Evolutionary conservation across 2,888 invertebrate species (phyloP).

Genomic region (Chouioia cunea): DNA sequence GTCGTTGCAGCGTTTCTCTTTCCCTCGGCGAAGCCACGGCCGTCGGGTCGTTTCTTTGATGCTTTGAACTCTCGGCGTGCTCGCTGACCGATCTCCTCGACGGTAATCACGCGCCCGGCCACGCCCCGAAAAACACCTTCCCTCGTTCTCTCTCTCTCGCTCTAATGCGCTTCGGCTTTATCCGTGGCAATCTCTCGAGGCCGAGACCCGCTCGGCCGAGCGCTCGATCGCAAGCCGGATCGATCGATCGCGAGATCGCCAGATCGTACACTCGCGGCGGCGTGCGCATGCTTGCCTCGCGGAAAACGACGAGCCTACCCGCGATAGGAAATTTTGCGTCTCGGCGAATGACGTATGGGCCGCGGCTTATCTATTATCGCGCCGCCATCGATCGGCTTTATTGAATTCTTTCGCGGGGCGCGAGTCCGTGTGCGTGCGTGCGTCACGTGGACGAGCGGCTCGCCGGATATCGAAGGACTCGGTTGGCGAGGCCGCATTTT

Average conservation of each 20-base stretch:
- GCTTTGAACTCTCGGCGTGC: conserved; percentile 69
- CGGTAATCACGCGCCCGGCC: conserved; percentile 67
- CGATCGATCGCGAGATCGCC: conserved; percentile 28
- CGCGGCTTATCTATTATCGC: conserved; percentile 37
- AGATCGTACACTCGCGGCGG: not conserved
- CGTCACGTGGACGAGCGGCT: not conserved
- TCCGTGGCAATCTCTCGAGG: conserved; percentile 41
- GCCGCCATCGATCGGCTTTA: conserved; percentile 40
- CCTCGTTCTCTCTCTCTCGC: conserved; percentile 45
- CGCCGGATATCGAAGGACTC: not conserved
- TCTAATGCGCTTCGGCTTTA: conserved; percentile 45
- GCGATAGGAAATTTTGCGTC: conserved; percentile 44
- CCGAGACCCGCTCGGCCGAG: conserved; percentile 15
- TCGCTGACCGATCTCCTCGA: conserved; percentile 65
- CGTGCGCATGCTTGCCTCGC: conserved; percentile 10
- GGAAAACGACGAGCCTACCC: no score
- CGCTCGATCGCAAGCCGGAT: conserved; percentile 41
- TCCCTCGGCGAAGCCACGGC: no score
- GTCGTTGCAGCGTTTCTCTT: no score
- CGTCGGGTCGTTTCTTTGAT: conserved; percentile 66
- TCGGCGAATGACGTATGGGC: not conserved
- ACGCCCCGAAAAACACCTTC: conserved; percentile 68
- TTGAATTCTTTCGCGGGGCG: conserved; percentile 39
- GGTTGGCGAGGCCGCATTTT: no score
- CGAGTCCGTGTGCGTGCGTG: not conserved